Conservation (phyloP, 2,888 invertebrate species). For the Zhuqinia jingwanae region DNA sequence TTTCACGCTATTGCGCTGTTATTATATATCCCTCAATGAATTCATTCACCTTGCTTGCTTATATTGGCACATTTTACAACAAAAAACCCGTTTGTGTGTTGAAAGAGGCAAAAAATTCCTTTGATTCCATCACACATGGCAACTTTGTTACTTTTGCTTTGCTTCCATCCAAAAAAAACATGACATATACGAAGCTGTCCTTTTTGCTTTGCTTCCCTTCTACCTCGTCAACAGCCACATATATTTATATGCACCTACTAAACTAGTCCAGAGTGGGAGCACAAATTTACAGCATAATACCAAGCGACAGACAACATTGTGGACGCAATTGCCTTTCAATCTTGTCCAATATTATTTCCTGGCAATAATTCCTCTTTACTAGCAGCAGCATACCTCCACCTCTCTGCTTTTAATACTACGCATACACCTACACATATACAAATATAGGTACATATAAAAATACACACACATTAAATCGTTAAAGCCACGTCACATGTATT, state of each 20-base stretch:
- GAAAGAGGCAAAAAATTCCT: conserved; percentile 51
- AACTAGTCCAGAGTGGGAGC: no score
- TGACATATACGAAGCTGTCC: background rate
- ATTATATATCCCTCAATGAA: background rate
- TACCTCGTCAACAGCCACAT: background rate
- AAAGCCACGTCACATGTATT: conserved; percentile 63
- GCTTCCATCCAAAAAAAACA: background rate
- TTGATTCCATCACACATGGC: conserved; percentile 32
- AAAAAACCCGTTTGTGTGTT: conserved; percentile 15
- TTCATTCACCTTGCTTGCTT: conserved; percentile 2
- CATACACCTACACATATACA: no score
- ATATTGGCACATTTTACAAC: background rate
- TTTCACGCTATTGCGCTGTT: background rate
- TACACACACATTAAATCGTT: conserved; percentile 51
- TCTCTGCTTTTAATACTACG: background rate
- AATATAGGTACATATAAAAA: conserved; percentile 22
- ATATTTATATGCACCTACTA: no score
- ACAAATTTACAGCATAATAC: background rate
- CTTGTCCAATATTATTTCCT: conserved; percentile 48
- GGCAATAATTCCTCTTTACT: conserved; percentile 51
- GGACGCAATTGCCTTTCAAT: conserved; percentile 49
- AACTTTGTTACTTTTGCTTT: background rate
- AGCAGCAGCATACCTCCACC: no score
- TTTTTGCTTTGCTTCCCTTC: conserved; percentile 1
- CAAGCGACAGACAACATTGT: conserved; percentile 33